Evolutionary conservation across 2,797 vertebrate species (phyloP).

Genomic region (Loris lydekkerianus): DNA sequence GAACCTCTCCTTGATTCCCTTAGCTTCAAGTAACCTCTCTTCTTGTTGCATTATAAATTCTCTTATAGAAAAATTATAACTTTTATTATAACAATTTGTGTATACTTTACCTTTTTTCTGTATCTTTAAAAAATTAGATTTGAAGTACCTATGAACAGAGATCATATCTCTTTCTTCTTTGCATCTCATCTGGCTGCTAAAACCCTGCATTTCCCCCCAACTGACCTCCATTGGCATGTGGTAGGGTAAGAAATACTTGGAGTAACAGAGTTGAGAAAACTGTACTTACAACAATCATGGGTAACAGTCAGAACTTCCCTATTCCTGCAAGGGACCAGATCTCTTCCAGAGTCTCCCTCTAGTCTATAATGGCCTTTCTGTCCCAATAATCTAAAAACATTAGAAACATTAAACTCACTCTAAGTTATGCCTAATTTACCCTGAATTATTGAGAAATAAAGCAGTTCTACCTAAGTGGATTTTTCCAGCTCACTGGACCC

Average conservation of each 20-base stretch:
- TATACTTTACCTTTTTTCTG: not conserved
- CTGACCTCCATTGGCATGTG: not conserved
- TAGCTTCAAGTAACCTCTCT: not conserved
- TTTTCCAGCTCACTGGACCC: slow-evolving; percentile 33
- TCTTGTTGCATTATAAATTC: not conserved
- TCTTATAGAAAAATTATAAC: not conserved
- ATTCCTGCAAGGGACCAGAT: not conserved
- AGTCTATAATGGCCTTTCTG: not conserved
- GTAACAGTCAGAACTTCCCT: not conserved
- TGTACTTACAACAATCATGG: not conserved
- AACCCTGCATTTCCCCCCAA: not conserved
- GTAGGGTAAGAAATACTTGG: not conserved
- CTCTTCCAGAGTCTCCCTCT: not conserved
- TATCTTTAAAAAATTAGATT: not conserved
- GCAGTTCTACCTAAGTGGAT: not conserved
- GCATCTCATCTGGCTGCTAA: not conserved
- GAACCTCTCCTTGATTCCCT: not conserved
- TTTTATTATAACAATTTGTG: not conserved
- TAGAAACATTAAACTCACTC: slow-evolving; percentile 13
- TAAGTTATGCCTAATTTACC: not conserved
- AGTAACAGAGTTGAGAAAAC: not conserved
- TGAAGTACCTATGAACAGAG: not conserved
- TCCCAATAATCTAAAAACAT: not conserved
- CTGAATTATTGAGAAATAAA: not conserved
- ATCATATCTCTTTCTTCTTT: not conserved